These are phyloP conservation scores for Gouania willdenowi DNA, from an alignment of 2,797 vertebrate species.

Conservation along the genomic window DNA sequence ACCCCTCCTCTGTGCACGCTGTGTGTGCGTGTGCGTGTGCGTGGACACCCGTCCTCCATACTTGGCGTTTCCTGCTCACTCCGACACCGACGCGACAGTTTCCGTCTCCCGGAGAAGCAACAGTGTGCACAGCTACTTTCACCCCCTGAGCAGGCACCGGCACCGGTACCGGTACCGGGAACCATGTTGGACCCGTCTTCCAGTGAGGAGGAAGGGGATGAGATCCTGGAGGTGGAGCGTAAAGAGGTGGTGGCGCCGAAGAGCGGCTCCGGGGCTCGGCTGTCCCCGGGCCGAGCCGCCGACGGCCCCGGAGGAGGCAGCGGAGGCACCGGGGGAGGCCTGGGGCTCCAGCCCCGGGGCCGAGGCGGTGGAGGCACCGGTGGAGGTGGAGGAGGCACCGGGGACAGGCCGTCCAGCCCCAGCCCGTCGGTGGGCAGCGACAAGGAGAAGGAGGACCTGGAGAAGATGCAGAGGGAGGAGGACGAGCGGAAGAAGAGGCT, in stretches of 20 bases:
- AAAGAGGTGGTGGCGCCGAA: constrained; percentile 83
- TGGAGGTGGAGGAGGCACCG: constrained; percentile 37
- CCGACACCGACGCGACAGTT: not conserved
- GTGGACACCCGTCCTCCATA: too few species aligned
- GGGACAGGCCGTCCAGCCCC: constrained; percentile 86
- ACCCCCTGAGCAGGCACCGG: constrained; percentile 6
- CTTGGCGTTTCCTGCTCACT: not conserved
- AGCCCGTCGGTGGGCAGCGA: constrained; percentile 91
- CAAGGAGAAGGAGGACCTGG: constrained; percentile 95
- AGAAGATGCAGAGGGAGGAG: constrained; percentile 92
- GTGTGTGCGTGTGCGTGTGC: too few species aligned
- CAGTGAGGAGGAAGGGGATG: constrained; percentile 94
- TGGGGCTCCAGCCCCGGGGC: constrained; percentile 81
- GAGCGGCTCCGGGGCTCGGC: constrained; percentile 69
- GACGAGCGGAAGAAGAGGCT: constrained; percentile 94
- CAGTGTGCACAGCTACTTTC: constrained; percentile 4
- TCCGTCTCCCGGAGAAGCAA: not conserved
- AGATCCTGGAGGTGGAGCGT: constrained; percentile 85
- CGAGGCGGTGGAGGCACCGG: constrained; percentile 17
- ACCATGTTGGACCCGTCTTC: constrained; percentile 95
- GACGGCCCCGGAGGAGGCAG: constrained; percentile 71
- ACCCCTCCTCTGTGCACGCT: constrained; percentile 29
- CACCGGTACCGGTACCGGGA: too few species aligned
- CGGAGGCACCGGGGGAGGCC: constrained; percentile 70
- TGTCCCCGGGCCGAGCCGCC: constrained; percentile 82